Evolutionary conservation across 2,113 vertebrate genomes (phyloP).

Genomic region (Eptesicus fuscus): DNA sequence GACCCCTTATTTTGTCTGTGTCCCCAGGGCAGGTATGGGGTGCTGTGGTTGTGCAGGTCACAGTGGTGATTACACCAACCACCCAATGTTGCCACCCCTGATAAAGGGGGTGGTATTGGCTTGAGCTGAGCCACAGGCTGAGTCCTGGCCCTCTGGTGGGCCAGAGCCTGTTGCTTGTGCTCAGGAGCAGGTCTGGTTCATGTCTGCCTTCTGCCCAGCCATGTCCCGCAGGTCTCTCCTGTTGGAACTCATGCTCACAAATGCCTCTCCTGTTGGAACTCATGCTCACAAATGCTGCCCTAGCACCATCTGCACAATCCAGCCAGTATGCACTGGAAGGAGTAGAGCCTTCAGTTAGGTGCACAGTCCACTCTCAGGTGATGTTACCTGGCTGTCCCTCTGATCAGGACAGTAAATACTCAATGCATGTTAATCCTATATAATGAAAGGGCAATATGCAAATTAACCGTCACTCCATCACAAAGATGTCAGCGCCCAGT

Average conservation of each 20-base stretch:
- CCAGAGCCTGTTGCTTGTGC: background rate
- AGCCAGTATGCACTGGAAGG: background rate
- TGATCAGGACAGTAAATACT: background rate
- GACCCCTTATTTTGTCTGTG: background rate
- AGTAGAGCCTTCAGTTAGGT: background rate
- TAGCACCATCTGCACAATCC: background rate
- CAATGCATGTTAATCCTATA: background rate
- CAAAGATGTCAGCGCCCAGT: too few species aligned
- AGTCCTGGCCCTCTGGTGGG: background rate
- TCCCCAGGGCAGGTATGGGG: background rate
- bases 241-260: background rate
- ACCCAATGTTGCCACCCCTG: too few species aligned
- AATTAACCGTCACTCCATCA: too few species aligned
- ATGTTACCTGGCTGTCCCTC: background rate
- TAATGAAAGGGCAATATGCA: too few species aligned
- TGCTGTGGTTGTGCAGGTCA: rapidly evolving
- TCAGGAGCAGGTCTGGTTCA: background rate
- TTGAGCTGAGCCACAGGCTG: background rate
- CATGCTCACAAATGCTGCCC: background rate
- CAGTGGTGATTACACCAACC: rapidly evolving
- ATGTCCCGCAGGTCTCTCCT: background rate
- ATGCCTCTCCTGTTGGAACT: background rate
- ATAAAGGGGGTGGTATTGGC: background rate
- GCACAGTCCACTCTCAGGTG: background rate
- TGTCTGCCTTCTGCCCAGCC: background rate